Percentiles rank a stretch among this genome's conserved stretches.
These are phyloP conservation scores for Clarias gariepinus DNA, from an alignment of 2,113 vertebrate genomes.

Conservation along the genomic window DNA sequence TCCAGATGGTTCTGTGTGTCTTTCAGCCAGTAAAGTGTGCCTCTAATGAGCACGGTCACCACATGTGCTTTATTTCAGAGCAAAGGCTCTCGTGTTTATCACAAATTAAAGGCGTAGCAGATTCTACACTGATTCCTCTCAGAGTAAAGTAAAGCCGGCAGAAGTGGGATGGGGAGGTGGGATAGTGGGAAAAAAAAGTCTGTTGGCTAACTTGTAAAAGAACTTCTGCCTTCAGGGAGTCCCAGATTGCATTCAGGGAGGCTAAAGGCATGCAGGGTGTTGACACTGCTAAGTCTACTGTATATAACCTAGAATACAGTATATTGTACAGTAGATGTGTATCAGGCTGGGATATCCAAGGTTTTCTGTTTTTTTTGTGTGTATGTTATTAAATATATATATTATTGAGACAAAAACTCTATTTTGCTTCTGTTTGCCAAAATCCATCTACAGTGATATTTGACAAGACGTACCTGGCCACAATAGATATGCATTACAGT, in stretches of 20 bases:
- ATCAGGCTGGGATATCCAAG: neutral
- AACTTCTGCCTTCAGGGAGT: neutral
- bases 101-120: neutral
- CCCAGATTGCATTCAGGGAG: neutral
- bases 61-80: conserved; percentile 14
- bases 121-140: neutral
- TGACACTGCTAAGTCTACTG: conserved; percentile 32
- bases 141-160: neutral
- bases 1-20: neutral
- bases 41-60: neutral
- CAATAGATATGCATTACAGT: neutral
- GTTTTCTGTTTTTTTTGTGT: neutral
- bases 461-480: neutral
- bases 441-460: neutral
- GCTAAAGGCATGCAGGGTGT: conserved; percentile 32
- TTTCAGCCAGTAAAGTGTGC: neutral
- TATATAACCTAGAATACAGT: neutral
- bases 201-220: neutral
- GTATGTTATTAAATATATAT: neutral
- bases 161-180: neutral
- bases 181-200: conserved; percentile 7
- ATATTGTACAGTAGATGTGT: neutral
- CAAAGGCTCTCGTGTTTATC: neutral
- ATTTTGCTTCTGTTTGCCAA: neutral
- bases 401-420: too few species aligned